Evolutionary conservation across 2,797 vertebrate species (phyloP), one percentile per base, ranked within the genome.

Genomic region (Arrhamphus sclerolepis): DNA sequence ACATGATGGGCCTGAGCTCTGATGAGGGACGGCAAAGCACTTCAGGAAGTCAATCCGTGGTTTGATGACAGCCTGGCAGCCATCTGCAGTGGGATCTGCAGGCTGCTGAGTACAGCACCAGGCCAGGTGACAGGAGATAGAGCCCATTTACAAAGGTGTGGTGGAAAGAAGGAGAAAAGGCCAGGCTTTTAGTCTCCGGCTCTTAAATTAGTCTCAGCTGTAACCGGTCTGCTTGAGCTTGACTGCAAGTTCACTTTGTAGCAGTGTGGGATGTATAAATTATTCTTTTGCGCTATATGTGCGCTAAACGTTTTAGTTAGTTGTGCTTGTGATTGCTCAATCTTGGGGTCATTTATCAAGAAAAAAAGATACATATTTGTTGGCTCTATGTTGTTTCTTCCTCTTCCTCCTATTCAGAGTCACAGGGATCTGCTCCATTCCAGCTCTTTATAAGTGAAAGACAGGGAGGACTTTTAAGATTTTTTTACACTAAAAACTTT

Each of bases 11-110:
- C 7, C 50, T 9, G 39, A 38, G 21, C 44, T 22, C 26, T 48
- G 55, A 18, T 60, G 66, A 57, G 53, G 47, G 52, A 38, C 34
- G 13, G 34, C 47, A 47, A 74, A 82, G 67, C 56, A 21, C 66
- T 61, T 70, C 54, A 78, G 80, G 77, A 85, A 83, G 74, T 31
- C 13, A 10, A 51, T 6, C 18, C 1, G 65, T 4, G 53, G 50
- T 63, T 68, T 82, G 80, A 87, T 88, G 78, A 68, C 56, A 80
- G 79, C 49, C 21, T 56, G 56, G 63, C 40, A 57, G 59, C 40
- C 2, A 46, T 78, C 63, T 56, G 64, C 67, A 26, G 46, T 42
- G 56, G 66, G 55, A 66, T 73, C 78, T 82, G 73, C 72, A 68
- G 74, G 71, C 67, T 39, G 66, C 64, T 38, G 62, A 66, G 51